These are phyloP conservation scores for Tetraodon nigroviridis DNA, from an alignment of 2,113 vertebrate genomes.

Conservation along the genomic window DNA sequence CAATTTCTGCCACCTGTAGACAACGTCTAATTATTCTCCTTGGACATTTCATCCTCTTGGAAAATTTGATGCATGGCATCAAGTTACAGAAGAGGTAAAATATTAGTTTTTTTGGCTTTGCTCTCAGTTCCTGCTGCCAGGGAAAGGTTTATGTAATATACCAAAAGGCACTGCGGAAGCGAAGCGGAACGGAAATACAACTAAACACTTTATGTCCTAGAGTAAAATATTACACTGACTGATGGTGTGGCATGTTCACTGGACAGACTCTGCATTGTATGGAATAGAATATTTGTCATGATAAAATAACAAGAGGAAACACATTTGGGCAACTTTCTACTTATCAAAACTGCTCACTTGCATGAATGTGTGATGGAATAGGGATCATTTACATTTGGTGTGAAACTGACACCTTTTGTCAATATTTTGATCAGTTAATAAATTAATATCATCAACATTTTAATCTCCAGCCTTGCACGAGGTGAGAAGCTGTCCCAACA, in stretches of 20 bases:
- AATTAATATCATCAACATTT: neutral
- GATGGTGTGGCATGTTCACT: slow-evolving; percentile 33
- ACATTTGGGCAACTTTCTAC: neutral
- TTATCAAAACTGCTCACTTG: neutral
- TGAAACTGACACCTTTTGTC: slow-evolving; percentile 7
- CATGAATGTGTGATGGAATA: neutral
- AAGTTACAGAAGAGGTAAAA: slow-evolving; percentile 43
- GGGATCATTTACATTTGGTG: neutral
- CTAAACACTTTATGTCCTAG: slow-evolving; percentile 46
- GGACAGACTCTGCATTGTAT: slow-evolving; percentile 30
- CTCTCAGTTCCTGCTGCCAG: slow-evolving; percentile 37
- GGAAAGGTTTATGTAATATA: slow-evolving; percentile 44
- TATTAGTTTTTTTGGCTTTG: slow-evolving; percentile 49
- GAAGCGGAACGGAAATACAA: slow-evolving; percentile 36
- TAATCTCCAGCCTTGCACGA: neutral
- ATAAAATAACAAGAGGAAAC: neutral
- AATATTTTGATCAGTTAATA: neutral
- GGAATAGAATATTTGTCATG: slow-evolving; percentile 17
- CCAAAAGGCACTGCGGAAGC: slow-evolving; percentile 24
- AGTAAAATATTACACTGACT: slow-evolving; percentile 54
- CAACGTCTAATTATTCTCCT: slow-evolving; percentile 31
- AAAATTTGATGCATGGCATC: slow-evolving; percentile 39
- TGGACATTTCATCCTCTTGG: slow-evolving; percentile 36
- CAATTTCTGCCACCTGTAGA: slow-evolving; percentile 26
- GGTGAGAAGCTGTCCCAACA: slow-evolving; percentile 10